Evolutionary conservation across 2,113 vertebrate genomes (phyloP).

Genomic region (Merops nubicus): DNA sequence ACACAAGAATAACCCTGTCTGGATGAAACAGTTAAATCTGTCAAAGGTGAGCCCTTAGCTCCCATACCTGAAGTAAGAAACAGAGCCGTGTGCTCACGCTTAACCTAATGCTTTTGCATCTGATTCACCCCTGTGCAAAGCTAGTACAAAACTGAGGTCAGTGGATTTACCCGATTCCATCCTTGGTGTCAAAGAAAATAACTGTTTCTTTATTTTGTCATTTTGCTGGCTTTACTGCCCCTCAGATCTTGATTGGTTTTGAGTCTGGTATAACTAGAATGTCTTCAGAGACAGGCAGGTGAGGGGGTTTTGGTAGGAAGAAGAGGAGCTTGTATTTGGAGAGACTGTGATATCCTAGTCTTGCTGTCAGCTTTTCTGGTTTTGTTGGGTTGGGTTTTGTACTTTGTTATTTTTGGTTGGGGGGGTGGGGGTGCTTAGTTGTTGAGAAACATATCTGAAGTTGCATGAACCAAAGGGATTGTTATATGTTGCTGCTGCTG

Average conservation of each 20-base stretch:
- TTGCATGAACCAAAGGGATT: not conserved
- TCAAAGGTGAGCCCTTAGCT: not conserved
- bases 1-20: not conserved
- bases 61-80: not conserved
- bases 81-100: accelerated
- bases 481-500: not conserved
- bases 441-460: not conserved
- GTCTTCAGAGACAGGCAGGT: not conserved
- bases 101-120: not conserved
- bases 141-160: not conserved
- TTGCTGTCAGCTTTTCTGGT: not conserved
- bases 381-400: too few relatives aligned
- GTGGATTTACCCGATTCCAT: not conserved
- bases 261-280: not conserved
- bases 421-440: not conserved
- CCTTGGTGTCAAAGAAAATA: not conserved
- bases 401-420: too few relatives aligned
- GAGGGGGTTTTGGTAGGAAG: not conserved
- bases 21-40: not conserved
- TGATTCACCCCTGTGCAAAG: not conserved
- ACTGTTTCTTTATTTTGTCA: not conserved
- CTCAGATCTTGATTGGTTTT: not conserved
- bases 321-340: not conserved
- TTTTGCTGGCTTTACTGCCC: not conserved
- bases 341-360: accelerated